A percentile compares a stretch with the other conserved stretches of the same genome.
Evolutionary conservation across 2,113 vertebrate genomes (phyloP).

Genomic region (Corvus hawaiiensis): DNA sequence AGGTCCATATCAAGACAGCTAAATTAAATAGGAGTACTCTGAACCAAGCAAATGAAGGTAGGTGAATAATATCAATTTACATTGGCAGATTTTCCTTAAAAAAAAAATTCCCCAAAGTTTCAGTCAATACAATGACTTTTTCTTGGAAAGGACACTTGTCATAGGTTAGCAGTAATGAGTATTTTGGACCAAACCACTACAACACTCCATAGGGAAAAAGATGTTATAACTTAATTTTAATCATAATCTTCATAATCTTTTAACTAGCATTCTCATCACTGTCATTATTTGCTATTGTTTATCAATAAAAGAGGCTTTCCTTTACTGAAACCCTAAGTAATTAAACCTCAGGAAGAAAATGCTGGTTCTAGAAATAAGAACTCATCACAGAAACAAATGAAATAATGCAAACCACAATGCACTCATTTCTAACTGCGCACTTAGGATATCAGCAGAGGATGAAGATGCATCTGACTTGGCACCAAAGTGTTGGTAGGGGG

Average conservation of each 20-base stretch:
- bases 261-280: background rate
- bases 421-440: background rate
- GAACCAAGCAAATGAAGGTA: background rate
- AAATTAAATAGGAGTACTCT: background rate
- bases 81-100: background rate
- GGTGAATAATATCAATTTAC: background rate
- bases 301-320: slow-evolving; percentile 20
- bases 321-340: slow-evolving; percentile 32
- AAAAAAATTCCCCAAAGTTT: background rate
- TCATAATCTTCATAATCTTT: background rate
- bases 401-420: slow-evolving; percentile 48
- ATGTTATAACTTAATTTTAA: background rate
- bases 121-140: background rate
- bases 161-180: no score
- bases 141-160: background rate
- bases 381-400: background rate
- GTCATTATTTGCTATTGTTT: slow-evolving; percentile 13
- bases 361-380: slow-evolving; percentile 16
- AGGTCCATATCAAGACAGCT: background rate
- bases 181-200: no score
- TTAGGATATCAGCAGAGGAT: background rate
- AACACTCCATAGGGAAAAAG: background rate
- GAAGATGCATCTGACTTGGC: background rate
- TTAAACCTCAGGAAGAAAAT: slow-evolving; percentile 17
- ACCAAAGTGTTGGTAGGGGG: background rate